Conservation (phyloP, 2,113 vertebrate genomes). For the Xenopus tropicalis region DNA sequence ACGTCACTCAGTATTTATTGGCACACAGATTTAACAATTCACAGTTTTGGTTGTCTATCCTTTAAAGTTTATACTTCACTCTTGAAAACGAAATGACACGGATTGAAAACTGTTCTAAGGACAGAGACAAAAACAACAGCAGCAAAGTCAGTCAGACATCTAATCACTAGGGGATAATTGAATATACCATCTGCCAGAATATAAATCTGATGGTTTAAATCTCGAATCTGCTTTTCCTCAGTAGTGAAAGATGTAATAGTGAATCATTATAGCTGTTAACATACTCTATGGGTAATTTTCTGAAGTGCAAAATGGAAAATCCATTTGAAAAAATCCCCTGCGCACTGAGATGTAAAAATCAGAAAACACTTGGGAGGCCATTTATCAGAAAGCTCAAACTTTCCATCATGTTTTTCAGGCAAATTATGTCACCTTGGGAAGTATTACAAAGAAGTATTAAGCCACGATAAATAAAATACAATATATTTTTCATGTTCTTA, state of each 20-base stretch:
- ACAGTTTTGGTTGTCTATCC: too few relatives aligned
- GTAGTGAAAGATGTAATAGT: constrained; percentile 5
- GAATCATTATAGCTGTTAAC: constrained; percentile 4
- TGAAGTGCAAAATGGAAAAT: background rate
- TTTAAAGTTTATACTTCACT: too few relatives aligned
- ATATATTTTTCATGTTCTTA: too few relatives aligned
- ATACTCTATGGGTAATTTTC: constrained; percentile 11
- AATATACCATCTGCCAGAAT: background rate
- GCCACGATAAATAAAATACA: too few relatives aligned
- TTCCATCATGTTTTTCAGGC: constrained; percentile 5
- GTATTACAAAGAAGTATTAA: background rate
- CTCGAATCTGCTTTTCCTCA: background rate
- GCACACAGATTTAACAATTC: too few relatives aligned
- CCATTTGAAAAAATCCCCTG: background rate
- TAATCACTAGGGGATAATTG: background rate
- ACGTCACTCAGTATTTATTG: too few relatives aligned
- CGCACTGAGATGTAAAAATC: constrained; percentile 26
- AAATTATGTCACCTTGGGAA: constrained; percentile 5
- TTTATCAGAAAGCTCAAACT: constrained; percentile 24
- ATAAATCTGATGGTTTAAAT: constrained; percentile 3
- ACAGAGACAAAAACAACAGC: too few relatives aligned
- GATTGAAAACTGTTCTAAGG: too few relatives aligned
- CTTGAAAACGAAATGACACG: too few relatives aligned
- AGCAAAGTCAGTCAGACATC: background rate
- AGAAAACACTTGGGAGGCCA: constrained; percentile 4